Evolutionary conservation across 2,888 invertebrate genomes (phyloP).

Genomic region (Phaedon cochleariae): DNA sequence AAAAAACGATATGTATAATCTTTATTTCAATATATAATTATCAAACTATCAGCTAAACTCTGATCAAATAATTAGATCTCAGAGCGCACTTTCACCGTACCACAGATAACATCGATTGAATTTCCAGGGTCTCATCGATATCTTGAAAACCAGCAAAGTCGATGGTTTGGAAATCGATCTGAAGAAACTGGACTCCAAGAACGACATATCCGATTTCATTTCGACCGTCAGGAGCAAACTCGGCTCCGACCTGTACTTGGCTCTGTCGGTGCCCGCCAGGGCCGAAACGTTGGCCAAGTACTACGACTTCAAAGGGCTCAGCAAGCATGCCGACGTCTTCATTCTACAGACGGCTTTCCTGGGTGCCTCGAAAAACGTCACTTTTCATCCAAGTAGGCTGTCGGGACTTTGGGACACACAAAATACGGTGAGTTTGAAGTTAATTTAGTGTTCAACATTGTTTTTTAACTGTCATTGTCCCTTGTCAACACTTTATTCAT

Average conservation of each 20-base stretch:
- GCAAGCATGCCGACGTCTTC: constrained; percentile 73
- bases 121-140: constrained; percentile 63
- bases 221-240: constrained; percentile 63
- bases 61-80: too few relatives aligned
- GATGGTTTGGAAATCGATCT: constrained; percentile 58
- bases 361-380: constrained; percentile 71
- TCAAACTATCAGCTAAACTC: too few relatives aligned
- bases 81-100: too few relatives aligned
- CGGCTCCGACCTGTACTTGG: constrained; percentile 66
- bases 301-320: constrained; percentile 72
- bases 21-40: too few relatives aligned
- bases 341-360: constrained; percentile 75
- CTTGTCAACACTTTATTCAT: too few relatives aligned
- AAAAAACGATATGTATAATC: too few relatives aligned
- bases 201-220: constrained; percentile 64
- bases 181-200: constrained; percentile 55
- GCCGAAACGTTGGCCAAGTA: constrained; percentile 75
- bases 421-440: constrained; percentile 75
- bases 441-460: too few relatives aligned
- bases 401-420: constrained; percentile 81
- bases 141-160: constrained; percentile 54
- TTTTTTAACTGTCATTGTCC: too few relatives aligned
- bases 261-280: constrained; percentile 71
- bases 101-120: too few relatives aligned
- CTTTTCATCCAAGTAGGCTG: constrained; percentile 78